These are phyloP conservation scores for Ascaphus truei DNA, from an alignment of 2,113 vertebrate genomes.

Conservation along the genomic window DNA sequence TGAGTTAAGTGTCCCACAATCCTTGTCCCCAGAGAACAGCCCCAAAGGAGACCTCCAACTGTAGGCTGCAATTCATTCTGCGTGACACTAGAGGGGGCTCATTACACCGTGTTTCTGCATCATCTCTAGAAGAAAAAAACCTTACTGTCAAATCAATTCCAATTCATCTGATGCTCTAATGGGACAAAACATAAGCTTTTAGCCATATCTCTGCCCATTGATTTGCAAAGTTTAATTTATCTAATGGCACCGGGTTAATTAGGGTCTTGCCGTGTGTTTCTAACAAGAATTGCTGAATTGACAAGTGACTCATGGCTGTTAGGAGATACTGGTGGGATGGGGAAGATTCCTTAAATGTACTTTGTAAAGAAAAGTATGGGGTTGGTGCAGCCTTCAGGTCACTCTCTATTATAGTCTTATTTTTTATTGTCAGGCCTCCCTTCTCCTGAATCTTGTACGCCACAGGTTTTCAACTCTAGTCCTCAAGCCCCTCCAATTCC, in stretches of 20 bases:
- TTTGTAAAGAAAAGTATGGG: too few relatives aligned
- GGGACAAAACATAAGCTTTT: slow-evolving; percentile 37
- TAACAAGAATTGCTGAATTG: slow-evolving; percentile 52
- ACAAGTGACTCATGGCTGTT: slow-evolving; percentile 45
- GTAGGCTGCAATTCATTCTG: background rate
- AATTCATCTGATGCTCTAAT: background rate
- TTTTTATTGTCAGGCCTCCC: too few relatives aligned
- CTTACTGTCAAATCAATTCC: slow-evolving; percentile 44
- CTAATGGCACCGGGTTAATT: slow-evolving; percentile 48
- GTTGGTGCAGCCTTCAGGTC: too few relatives aligned
- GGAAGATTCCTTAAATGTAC: background rate
- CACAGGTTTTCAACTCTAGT: too few relatives aligned
- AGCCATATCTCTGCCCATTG: slow-evolving; percentile 46
- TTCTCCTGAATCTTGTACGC: too few relatives aligned
- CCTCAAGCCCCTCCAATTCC: too few relatives aligned
- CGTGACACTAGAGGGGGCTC: background rate
- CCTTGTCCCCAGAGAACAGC: too few relatives aligned
- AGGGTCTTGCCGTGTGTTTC: slow-evolving; percentile 42
- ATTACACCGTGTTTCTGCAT: background rate
- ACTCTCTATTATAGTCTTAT: too few relatives aligned
- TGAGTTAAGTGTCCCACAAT: too few relatives aligned
- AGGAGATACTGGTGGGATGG: slow-evolving; percentile 9
- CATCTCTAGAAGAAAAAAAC: slow-evolving; percentile 9
- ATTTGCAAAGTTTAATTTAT: slow-evolving; percentile 62
- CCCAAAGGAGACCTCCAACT: background rate